Conservation (phyloP, 64 coral and sea anemone genomes). For the Platygyra sinensis region DNA sequence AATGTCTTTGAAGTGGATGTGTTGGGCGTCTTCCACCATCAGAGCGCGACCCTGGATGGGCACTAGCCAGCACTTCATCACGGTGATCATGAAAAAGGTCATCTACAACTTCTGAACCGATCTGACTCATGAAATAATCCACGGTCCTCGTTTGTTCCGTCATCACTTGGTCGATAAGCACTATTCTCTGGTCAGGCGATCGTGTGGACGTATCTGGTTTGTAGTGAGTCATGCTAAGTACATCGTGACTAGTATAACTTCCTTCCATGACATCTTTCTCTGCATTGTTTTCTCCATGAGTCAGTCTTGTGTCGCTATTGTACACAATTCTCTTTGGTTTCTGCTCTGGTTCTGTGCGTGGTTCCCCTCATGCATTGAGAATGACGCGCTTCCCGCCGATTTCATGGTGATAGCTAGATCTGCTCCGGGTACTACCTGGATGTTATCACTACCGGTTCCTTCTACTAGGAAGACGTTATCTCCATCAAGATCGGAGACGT, state of each 20-base stretch:
- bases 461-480: constrained; percentile 10
- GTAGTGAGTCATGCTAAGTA: constrained; percentile 21
- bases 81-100: too few relatives aligned
- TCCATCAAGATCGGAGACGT: neutral
- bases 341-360: neutral
- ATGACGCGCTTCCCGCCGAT: neutral
- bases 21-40: neutral
- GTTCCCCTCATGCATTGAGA: neutral
- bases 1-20: constrained; percentile 1
- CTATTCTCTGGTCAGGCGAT: neutral
- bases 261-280: neutral
- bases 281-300: neutral
- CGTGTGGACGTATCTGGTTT: neutral
- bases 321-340: constrained; percentile 48
- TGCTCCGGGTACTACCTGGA: constrained; percentile 1
- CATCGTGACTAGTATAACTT: neutral
- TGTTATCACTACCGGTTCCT: constrained; percentile 18
- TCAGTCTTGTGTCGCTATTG: neutral
- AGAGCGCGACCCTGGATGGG: neutral
- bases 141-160: neutral
- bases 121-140: neutral
- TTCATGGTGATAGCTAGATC: constrained; percentile 2
- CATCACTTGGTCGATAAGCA: neutral
- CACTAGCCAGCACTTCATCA: neutral
- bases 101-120: too few relatives aligned